These are phyloP conservation scores for Semicossyphus pulcher DNA, from an alignment of 2,113 vertebrate genomes.

Conservation along the genomic window DNA sequence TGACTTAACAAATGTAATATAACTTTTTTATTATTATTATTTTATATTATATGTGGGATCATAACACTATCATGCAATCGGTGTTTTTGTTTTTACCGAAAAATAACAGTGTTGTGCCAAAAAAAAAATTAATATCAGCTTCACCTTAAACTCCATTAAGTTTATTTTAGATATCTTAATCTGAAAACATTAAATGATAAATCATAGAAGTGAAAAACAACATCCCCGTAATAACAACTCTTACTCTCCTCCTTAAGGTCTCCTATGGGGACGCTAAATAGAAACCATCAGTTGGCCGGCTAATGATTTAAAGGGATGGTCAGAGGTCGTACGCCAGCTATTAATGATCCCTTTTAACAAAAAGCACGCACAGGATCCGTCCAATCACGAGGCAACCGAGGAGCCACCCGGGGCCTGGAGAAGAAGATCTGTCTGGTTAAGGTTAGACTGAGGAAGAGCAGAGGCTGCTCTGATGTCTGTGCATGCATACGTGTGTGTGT, in stretches of 20 bases:
- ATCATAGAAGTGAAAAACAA: slow-evolving; percentile 16
- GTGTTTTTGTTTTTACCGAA: not conserved
- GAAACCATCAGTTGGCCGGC: slow-evolving; percentile 72
- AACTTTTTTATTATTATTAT: too few relatives aligned
- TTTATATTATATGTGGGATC: too few relatives aligned
- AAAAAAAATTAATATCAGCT: not conserved
- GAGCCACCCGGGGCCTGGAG: slow-evolving; percentile 62
- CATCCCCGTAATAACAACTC: slow-evolving; percentile 33
- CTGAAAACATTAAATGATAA: not conserved
- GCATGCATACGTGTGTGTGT: not conserved
- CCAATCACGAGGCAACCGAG: slow-evolving; percentile 59
- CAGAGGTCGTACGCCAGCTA: slow-evolving; percentile 74
- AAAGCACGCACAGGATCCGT: slow-evolving; percentile 63
- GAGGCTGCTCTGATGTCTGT: slow-evolving; percentile 35
- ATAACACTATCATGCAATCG: too few relatives aligned
- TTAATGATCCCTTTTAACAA: slow-evolving; percentile 78
- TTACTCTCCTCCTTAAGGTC: slow-evolving; percentile 32
- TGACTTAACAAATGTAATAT: too few relatives aligned
- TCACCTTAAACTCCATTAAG: not conserved
- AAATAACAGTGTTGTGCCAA: not conserved
- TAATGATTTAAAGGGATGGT: slow-evolving; percentile 81
- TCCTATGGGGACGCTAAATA: slow-evolving; percentile 72
- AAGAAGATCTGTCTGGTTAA: slow-evolving; percentile 69
- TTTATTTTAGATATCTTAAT: not conserved
- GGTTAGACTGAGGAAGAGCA: slow-evolving; percentile 71